Percentiles rank a stretch among this genome's conserved stretches.
Conservation (phyloP, 2,888 invertebrate species). For the Trichacis sp. region DNA sequence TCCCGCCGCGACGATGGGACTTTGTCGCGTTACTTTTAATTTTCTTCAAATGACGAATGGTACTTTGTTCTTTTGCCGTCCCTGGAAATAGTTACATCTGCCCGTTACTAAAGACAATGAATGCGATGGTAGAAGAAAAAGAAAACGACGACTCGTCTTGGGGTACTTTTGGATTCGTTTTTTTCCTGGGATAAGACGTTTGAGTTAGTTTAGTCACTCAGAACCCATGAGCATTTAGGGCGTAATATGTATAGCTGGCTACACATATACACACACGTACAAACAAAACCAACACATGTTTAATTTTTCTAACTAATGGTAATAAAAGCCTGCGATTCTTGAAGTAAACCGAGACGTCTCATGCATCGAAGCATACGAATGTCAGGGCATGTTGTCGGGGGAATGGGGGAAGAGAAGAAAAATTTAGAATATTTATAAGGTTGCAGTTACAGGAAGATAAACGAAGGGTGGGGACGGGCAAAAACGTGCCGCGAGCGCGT, state of each 20-base stretch:
- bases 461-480: slow-evolving; percentile 27
- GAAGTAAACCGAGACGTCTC: slow-evolving; percentile 54
- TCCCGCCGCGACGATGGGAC: slow-evolving; percentile 61
- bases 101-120: background rate
- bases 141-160: slow-evolving; percentile 53
- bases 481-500: slow-evolving; percentile 51
- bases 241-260: slow-evolving; percentile 33
- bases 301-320: background rate
- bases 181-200: background rate
- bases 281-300: background rate
- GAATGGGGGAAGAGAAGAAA: slow-evolving; percentile 27
- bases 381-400: slow-evolving; percentile 22
- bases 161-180: slow-evolving; percentile 50
- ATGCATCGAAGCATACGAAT: slow-evolving; percentile 38
- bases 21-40: slow-evolving; percentile 29
- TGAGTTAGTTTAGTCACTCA: no score
- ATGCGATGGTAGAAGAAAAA: background rate
- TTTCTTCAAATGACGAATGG: slow-evolving; percentile 63
- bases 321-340: slow-evolving; percentile 45
- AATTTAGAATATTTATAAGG: slow-evolving; percentile 54
- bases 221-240: slow-evolving; percentile 13
- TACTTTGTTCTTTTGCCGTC: slow-evolving; percentile 68
- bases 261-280: slow-evolving; percentile 23
- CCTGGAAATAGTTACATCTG: slow-evolving; percentile 47
- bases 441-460: slow-evolving; percentile 65